These are phyloP conservation scores for Nannoperca obscura DNA, from an alignment of 2,797 vertebrate species.

Conservation along the genomic window DNA sequence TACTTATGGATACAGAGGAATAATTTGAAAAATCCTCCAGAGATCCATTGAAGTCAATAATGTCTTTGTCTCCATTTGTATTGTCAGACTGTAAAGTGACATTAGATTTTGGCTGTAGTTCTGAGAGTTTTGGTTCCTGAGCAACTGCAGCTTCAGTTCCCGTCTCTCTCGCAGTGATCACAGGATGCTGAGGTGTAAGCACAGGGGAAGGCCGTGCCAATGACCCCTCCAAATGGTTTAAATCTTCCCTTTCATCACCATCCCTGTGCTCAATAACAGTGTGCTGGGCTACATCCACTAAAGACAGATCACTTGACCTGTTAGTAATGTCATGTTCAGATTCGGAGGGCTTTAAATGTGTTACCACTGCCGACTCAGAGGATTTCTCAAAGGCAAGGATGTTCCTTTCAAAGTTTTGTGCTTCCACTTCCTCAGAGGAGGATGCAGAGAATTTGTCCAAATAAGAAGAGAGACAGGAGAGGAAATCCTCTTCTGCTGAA, in stretches of 20 bases:
- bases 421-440: slow-evolving; percentile 63
- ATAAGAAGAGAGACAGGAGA: slow-evolving; percentile 70
- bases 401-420: slow-evolving; percentile 39
- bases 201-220: neutral
- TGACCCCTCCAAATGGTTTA: neutral
- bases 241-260: slow-evolving; percentile 8
- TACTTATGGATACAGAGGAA: neutral
- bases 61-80: neutral
- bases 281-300: slow-evolving; percentile 20
- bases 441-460: slow-evolving; percentile 71
- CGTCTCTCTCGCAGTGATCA: neutral
- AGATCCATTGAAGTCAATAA: neutral
- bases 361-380: neutral
- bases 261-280: slow-evolving; percentile 25
- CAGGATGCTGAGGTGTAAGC: neutral
- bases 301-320: slow-evolving; percentile 33
- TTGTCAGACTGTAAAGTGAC: neutral
- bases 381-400: slow-evolving; percentile 33
- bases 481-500: slow-evolving; percentile 71
- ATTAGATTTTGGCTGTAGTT: neutral
- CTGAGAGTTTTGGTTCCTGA: neutral
- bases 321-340: slow-evolving; percentile 37
- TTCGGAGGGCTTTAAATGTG: slow-evolving; percentile 7
- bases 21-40: neutral
- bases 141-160: slow-evolving; percentile 11